Evolutionary conservation across 2,888 invertebrate genomes (phyloP), one percentile per base, ranked within the genome.

Genomic region (Nezara viridula): DNA sequence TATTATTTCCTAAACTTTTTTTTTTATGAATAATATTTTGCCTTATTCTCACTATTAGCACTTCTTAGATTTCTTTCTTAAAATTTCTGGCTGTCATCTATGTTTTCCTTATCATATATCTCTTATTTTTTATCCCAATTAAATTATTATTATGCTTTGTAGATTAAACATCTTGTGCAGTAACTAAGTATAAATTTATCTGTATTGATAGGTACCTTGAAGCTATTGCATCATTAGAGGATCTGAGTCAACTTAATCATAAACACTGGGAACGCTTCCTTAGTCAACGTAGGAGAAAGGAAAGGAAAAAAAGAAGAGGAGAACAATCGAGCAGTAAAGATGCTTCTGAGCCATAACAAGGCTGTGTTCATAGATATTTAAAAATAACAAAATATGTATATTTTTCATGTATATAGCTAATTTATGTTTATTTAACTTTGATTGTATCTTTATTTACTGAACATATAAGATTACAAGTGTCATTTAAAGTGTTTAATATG

Each of bases 251-350:
- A 3, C 94, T 99, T 0, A 97, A 98, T 92, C 99, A 99, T 93
- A 96, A 95, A 92, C 96, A 97, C 92, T 99, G 99, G 99, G 98
- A 98, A 93, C 96, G 95, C 92, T 97, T 96, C 91, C 88, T 92
- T n/a, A 90, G 89, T 60, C 88, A 89, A 49, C 44, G 89, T 12
- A 86, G 90, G 77, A 85, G 89, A 60, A 90, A 90, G 27, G 90
- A 90, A 50, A 90, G 90, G 47, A 90, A 86, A 85, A 90, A 90
- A 86, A 81, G 89, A 49, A 89, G 60, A 73, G 86, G 73, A 9
- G 90, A 90, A 19, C 88, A 81, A 44, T 81, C 81, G 1, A 81
- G 81, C 81, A 81, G 81, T 47, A 81, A 81, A 81, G 81, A 81
- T 47, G 4, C 81, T 81, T 81, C 81, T 44, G 81, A 81, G 44